Evolutionary conservation across 2,888 invertebrate genomes (phyloP), one percentile per base, ranked within the genome.

Genomic region (Troides aeacus): DNA sequence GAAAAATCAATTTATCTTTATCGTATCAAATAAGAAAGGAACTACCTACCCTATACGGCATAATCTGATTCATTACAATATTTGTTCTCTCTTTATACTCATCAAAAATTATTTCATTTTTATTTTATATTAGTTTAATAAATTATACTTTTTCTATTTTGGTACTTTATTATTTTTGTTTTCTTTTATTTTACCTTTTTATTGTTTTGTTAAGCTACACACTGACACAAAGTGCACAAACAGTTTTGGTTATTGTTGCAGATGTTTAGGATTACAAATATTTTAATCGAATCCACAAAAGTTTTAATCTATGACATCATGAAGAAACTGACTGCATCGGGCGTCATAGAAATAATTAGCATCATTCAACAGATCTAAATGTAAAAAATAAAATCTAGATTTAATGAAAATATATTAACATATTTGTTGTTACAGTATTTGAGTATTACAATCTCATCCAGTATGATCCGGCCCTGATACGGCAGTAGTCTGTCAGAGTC

Each of bases 401-500:
- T 15, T 15, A 46, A 12, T 15, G 15, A 15, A 12, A 46, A 10
- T 46, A 15, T 46, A 46, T 46, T 46, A 15, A 46, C 4, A 46
- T 15, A 15, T 15, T 7, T 18, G 36, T 60, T 12, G 18, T 60
- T 36, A 39, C 15, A 62, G 10, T 24, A 50, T 58, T 58, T 23
- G 5, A 58, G 1, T 12, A 21, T 50, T 78, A 90, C 64, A 81
- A 15, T 74, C 86, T 80, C 42, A 97, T 84, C 97, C 97, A 97
- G 90, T 96, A 98, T 97, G 97, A 97, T 71, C 93, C 92, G n/a
- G 94, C 88, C 75, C 98, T 94, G 73, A 97, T 94, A 78, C 95
- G 93, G 81, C 94, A 95, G 91, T 99, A 99, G 74, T 98, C 97
- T 1, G 96, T 94, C 68, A 99, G 88, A 72, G 95, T 95, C 89